These are phyloP conservation scores for Macaria notata DNA, from an alignment of 2,888 invertebrate species.

Conservation along the genomic window DNA sequence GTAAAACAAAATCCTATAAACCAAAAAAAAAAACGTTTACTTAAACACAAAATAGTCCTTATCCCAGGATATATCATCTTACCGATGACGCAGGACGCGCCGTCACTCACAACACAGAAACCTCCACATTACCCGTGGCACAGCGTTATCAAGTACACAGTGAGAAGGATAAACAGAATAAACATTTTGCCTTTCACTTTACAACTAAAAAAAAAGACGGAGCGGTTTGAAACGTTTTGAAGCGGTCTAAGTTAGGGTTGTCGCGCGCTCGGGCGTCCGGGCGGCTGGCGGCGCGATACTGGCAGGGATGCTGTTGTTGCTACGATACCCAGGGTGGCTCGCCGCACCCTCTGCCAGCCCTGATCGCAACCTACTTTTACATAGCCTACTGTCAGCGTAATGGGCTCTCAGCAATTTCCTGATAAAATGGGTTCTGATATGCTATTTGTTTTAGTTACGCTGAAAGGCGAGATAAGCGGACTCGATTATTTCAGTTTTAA, in stretches of 20 bases:
- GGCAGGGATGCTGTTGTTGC: slow-evolving; percentile 80
- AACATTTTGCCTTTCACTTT: slow-evolving; percentile 63
- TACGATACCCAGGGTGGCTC: slow-evolving; percentile 63
- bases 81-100: slow-evolving; percentile 42
- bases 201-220: slow-evolving; percentile 13
- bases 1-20: no score
- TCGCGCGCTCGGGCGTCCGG: slow-evolving; percentile 54
- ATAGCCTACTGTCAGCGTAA: slow-evolving; percentile 70
- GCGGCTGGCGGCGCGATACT: slow-evolving; percentile 63
- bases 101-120: slow-evolving; percentile 46
- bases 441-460: slow-evolving; percentile 47
- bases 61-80: slow-evolving; percentile 22
- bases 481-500: background rate
- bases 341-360: slow-evolving; percentile 58
- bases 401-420: slow-evolving; percentile 77
- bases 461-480: background rate
- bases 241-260: slow-evolving; percentile 32
- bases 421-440: slow-evolving; percentile 66
- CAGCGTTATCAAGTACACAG: slow-evolving; percentile 74
- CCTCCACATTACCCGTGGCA: slow-evolving; percentile 65
- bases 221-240: slow-evolving; percentile 8
- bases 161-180: slow-evolving; percentile 70
- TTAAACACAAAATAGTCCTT: no score
- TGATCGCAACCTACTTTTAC: slow-evolving; percentile 71
- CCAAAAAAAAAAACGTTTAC: no score